Conservation (phyloP, 2,797 vertebrate species). For the Melanotaenia parkinsoni region DNA sequence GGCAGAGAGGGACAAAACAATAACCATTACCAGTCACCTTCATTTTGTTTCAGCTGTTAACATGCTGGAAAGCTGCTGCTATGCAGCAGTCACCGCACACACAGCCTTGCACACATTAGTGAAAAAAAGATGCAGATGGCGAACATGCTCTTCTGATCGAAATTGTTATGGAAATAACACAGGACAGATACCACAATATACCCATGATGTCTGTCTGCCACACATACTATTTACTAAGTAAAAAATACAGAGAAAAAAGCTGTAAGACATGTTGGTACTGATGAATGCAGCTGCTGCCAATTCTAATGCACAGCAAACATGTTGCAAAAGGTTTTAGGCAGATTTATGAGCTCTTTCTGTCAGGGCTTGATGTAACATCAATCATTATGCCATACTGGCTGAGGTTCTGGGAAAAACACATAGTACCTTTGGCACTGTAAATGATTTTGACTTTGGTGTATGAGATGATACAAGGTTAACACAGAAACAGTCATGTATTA, state of each 20-base stretch:
- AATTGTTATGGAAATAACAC: conserved; percentile 45
- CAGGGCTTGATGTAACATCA: conserved; percentile 49
- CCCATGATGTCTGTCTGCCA: background rate
- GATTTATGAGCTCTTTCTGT: conserved; percentile 61
- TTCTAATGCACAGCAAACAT: conserved; percentile 46
- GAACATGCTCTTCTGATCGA: conserved; percentile 28
- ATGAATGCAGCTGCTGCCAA: conserved; percentile 11
- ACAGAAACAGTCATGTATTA: background rate
- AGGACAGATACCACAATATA: conserved; percentile 15
- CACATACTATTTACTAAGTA: conserved; percentile 29
- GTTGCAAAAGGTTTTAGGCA: conserved; percentile 37
- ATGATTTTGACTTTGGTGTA: conserved; percentile 32
- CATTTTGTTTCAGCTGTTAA: conserved; percentile 72
- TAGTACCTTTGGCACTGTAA: conserved; percentile 39
- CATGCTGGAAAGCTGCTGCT: conserved; percentile 59
- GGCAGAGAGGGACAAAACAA: conserved; percentile 79
- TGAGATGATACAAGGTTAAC: conserved; percentile 16
- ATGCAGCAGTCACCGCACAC: conserved; percentile 40
- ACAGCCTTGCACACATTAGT: conserved; percentile 32
- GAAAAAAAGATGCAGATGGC: conserved; percentile 27
- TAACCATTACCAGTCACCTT: conserved; percentile 82
- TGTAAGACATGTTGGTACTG: conserved; percentile 21
- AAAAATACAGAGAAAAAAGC: background rate
- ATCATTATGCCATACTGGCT: conserved; percentile 41
- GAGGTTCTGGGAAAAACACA: conserved; percentile 35